Percentiles rank a stretch among this genome's conserved stretches.
Conservation (phyloP, 2,797 vertebrate genomes). For the Kryptolebias ocellatus region DNA sequence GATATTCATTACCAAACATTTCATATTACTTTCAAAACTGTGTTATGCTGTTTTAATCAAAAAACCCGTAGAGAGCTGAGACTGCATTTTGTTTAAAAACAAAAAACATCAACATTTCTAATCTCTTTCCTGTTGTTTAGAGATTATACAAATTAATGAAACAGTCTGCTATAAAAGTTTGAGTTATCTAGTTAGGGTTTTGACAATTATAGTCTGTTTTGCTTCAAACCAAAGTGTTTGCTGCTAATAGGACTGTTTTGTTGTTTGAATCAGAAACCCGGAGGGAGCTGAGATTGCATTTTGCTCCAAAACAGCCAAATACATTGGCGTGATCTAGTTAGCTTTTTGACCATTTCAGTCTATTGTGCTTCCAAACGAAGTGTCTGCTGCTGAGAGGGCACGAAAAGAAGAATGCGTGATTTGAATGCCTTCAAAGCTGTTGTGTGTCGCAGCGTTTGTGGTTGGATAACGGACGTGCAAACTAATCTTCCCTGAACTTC, state of each 20-base stretch:
- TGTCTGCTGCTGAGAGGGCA: neutral
- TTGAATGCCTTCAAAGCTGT: slow-evolving; percentile 5
- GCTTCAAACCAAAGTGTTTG: neutral
- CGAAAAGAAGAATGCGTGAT: neutral
- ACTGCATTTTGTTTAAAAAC: too few relatives aligned
- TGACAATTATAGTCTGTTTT: neutral
- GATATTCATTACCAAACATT: too few relatives aligned
- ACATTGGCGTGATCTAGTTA: too few relatives aligned
- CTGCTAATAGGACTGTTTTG: neutral
- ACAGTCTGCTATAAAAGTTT: too few relatives aligned
- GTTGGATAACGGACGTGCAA: neutral
- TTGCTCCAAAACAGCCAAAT: too few relatives aligned
- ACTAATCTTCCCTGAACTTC: neutral
- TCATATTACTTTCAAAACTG: too few relatives aligned
- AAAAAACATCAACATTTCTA: neutral
- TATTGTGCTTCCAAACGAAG: neutral
- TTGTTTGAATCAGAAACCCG: too few relatives aligned
- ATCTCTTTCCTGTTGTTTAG: neutral
- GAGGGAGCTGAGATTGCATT: too few relatives aligned
- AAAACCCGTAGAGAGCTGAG: too few relatives aligned
- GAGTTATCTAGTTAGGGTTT: too few relatives aligned
- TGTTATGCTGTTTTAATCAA: too few relatives aligned
- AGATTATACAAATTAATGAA: neutral
- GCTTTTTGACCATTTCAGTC: too few relatives aligned
- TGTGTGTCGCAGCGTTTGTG: neutral